These are phyloP conservation scores for Esox lucius DNA, from an alignment of 2,797 vertebrate genomes.

Conservation along the genomic window DNA sequence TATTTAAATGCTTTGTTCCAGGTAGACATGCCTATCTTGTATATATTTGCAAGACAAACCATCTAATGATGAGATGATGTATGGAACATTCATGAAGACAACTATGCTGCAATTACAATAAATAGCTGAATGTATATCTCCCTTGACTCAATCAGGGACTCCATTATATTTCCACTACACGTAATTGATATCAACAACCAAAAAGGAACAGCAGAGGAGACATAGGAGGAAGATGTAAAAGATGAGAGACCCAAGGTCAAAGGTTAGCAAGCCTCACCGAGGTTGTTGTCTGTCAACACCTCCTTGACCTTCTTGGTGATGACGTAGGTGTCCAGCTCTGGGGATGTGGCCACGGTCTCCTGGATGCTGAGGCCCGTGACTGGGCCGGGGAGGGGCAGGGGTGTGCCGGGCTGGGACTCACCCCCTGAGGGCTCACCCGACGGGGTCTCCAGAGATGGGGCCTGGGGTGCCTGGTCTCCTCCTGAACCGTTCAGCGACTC, in stretches of 20 bases:
- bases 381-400: slow-evolving; percentile 73
- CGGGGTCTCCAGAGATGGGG: slow-evolving; percentile 79
- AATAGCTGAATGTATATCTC: no score
- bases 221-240: neutral
- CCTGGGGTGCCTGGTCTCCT: slow-evolving; percentile 79
- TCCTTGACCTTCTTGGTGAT: slow-evolving; percentile 98
- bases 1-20: no score
- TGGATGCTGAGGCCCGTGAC: slow-evolving; percentile 92
- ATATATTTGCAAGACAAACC: no score
- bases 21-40: no score
- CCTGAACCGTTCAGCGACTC: slow-evolving; percentile 90
- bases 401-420: slow-evolving; percentile 85
- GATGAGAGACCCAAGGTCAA: neutral
- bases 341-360: slow-evolving; percentile 93
- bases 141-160: no score
- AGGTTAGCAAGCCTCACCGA: slow-evolving; percentile 77
- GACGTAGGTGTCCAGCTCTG: slow-evolving; percentile 93
- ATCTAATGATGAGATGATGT: no score
- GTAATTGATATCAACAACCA: no score
- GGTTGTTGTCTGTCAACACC: slow-evolving; percentile 95
- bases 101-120: no score
- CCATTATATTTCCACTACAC: no score
- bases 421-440: slow-evolving; percentile 78
- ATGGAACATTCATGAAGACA: no score
- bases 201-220: no score